These are phyloP conservation scores for Luehdorfia chinensis DNA, from an alignment of 1,140 invertebrate species.

Conservation along the genomic window DNA sequence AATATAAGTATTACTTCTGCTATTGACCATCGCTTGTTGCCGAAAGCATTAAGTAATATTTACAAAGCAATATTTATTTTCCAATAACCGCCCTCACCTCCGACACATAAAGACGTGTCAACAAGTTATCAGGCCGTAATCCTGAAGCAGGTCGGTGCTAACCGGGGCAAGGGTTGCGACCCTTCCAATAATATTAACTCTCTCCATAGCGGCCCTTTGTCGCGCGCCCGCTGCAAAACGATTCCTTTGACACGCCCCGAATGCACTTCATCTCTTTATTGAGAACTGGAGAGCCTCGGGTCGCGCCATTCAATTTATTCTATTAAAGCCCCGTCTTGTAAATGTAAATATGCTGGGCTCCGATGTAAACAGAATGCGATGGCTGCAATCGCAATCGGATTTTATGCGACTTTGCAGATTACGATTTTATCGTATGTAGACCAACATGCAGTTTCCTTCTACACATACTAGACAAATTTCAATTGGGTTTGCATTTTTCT, in stretches of 20 bases:
- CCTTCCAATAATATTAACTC: conserved; percentile 43
- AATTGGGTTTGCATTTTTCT: too few relatives aligned
- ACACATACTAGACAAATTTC: too few relatives aligned
- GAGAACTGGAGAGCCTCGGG: conserved; percentile 25
- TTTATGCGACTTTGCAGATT: too few relatives aligned
- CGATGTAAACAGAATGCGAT: neutral
- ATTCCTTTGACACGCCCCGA: conserved; percentile 45
- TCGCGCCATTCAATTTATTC: conserved; percentile 38
- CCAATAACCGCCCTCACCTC: conserved; percentile 16
- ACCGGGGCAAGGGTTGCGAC: conserved; percentile 42
- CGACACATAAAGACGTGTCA: conserved; percentile 30
- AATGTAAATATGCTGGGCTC: too few relatives aligned
- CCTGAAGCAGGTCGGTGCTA: conserved; percentile 27
- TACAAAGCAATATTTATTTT: too few relatives aligned
- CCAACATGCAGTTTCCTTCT: too few relatives aligned
- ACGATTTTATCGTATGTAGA: too few relatives aligned
- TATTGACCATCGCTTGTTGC: too few relatives aligned
- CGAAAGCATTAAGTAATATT: too few relatives aligned
- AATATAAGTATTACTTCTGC: too few relatives aligned
- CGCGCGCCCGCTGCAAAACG: conserved; percentile 29
- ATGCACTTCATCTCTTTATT: conserved; percentile 45
- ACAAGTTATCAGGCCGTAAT: conserved; percentile 37
- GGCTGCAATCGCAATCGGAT: neutral
- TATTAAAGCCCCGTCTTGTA: conserved; percentile 30
- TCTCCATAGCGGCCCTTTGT: conserved; percentile 45